Evolutionary conservation across 2,888 invertebrate species (phyloP).

Genomic region (Rhopalosiphum nymphaeae): DNA sequence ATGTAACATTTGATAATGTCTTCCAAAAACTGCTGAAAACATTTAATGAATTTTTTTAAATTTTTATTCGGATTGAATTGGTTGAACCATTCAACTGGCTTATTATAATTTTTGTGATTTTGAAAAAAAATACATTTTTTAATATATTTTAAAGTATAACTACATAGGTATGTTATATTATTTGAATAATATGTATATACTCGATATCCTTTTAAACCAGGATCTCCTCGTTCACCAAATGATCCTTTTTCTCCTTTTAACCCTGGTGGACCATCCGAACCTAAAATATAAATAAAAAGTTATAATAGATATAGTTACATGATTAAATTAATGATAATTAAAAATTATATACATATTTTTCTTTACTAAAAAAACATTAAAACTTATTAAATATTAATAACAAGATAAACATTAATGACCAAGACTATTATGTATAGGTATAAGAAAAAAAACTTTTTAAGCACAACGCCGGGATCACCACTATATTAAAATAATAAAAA

Average conservation of each 20-base stretch:
- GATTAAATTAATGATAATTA: not conserved
- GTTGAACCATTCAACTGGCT: not conserved
- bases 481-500: not conserved
- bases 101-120: not conserved
- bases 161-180: not conserved
- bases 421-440: too few species aligned
- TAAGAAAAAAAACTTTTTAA: not conserved
- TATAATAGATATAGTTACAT: not conserved
- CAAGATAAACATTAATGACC: too few species aligned
- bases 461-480: not conserved
- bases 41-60: not conserved
- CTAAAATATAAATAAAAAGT: slow-evolving; percentile 69
- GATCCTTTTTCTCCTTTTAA: slow-evolving; percentile 82
- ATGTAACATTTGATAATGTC: not conserved
- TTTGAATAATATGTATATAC: slow-evolving; percentile 72
- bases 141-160: not conserved
- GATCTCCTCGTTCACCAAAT: slow-evolving; percentile 80
- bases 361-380: not conserved
- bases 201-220: slow-evolving; percentile 88
- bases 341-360: not conserved
- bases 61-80: not conserved
- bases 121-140: not conserved
- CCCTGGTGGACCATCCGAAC: slow-evolving; percentile 80
- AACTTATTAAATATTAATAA: too few species aligned
- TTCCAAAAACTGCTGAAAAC: not conserved